Conservation (phyloP, 2,113 vertebrate genomes). For the Chrysochloris asiatica region DNA sequence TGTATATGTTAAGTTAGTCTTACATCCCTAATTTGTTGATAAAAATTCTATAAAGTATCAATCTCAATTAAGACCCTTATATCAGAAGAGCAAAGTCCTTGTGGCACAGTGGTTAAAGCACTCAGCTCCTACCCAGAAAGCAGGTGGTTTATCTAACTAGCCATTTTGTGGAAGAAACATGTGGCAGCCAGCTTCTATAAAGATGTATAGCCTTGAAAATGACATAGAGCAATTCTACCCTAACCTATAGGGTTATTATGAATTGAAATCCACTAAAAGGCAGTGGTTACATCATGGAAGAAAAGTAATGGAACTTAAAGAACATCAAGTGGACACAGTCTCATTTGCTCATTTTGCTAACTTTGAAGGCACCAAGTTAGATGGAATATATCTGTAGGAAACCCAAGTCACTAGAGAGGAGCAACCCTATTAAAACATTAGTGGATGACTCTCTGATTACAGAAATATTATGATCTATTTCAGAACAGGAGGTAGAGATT, state of each 20-base stretch:
- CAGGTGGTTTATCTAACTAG: neutral
- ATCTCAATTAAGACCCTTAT: neutral
- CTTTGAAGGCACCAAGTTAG: neutral
- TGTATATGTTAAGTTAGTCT: neutral
- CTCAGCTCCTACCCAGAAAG: too few relatives aligned
- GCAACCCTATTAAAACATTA: neutral
- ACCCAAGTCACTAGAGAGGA: neutral
- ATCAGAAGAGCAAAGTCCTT: neutral
- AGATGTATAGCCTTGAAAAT: neutral
- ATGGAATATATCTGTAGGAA: slow-evolving; percentile 7
- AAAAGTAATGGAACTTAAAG: too few relatives aligned
- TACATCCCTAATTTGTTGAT: neutral
- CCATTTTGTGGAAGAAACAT: neutral
- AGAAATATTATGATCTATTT: neutral
- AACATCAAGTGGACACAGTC: neutral
- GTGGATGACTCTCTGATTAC: neutral
- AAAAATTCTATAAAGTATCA: neutral
- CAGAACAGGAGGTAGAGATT: neutral
- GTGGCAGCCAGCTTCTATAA: neutral
- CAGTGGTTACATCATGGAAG: neutral
- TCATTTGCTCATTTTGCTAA: slow-evolving; percentile 11
- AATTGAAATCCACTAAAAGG: neutral
- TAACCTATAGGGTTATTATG: neutral
- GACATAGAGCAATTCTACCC: neutral
- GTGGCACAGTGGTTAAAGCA: too few relatives aligned